These are phyloP conservation scores for Hypothenemus hampei DNA, from an alignment of 1,140 invertebrate genomes.

Conservation along the genomic window DNA sequence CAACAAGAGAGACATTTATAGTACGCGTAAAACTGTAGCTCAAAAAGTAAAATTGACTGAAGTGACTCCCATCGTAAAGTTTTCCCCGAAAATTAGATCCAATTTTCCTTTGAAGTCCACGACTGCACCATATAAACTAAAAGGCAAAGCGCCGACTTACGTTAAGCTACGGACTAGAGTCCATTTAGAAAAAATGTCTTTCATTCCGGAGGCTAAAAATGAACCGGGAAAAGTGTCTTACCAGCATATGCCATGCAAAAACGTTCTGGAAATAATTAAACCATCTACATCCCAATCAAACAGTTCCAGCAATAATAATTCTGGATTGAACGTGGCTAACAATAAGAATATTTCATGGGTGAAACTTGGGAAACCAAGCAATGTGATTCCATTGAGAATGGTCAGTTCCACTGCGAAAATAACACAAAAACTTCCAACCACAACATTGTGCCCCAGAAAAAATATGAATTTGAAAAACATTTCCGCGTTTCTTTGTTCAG, in stretches of 20 bases:
- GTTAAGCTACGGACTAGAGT: too few species aligned
- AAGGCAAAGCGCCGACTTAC: too few species aligned
- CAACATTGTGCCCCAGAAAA: slow-evolving; percentile 10
- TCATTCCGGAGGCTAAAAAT: too few species aligned
- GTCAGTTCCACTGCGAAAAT: background rate
- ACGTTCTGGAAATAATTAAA: background rate
- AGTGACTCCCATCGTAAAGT: too few species aligned
- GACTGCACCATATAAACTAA: too few species aligned
- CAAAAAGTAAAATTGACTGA: too few species aligned
- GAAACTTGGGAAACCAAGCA: background rate
- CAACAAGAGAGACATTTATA: too few species aligned
- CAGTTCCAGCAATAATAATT: background rate
- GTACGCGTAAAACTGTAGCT: too few species aligned
- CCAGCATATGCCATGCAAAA: background rate
- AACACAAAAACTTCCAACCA: background rate
- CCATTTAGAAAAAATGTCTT: too few species aligned
- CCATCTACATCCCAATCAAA: background rate
- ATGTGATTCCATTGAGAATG: slow-evolving; percentile 2
- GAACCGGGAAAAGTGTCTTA: background rate
- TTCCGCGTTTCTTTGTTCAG: slow-evolving; percentile 6
- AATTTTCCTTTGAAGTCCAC: too few species aligned
- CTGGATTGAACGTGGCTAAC: too few species aligned
- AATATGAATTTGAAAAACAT: slow-evolving; percentile 17
- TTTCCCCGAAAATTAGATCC: too few species aligned
- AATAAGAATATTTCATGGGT: background rate